Percentiles rank a stretch among this genome's conserved stretches.
These are phyloP conservation scores for Oligia latruncula DNA, from an alignment of 2,888 invertebrate species.

Conservation along the genomic window DNA sequence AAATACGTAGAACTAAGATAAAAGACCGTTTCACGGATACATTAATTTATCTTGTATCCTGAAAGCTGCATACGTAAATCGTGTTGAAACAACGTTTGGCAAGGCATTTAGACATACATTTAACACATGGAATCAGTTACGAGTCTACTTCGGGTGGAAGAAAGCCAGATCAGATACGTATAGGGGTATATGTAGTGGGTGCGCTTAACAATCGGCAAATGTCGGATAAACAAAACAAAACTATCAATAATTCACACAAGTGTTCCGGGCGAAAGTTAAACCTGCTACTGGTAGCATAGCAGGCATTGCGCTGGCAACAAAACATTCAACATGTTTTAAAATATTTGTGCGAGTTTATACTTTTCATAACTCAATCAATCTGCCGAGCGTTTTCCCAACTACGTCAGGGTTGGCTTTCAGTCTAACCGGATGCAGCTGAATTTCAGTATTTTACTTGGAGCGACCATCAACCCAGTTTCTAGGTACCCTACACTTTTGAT, in stretches of 20 bases:
- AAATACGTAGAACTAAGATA: not conserved
- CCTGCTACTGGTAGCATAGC: not conserved
- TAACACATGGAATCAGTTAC: not conserved
- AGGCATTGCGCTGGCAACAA: not conserved
- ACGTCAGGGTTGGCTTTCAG: not conserved
- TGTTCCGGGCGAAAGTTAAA: constrained; percentile 15
- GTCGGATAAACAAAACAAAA: not conserved
- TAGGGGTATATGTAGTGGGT: not conserved
- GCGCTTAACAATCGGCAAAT: constrained; percentile 2
- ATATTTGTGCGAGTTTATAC: not conserved
- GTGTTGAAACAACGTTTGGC: not conserved
- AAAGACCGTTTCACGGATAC: not conserved
- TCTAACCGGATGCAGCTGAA: not conserved
- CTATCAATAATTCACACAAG: not conserved
- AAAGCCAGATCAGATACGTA: constrained; percentile 2
- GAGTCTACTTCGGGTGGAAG: not conserved
- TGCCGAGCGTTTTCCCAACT: not conserved
- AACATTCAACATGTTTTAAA: not conserved
- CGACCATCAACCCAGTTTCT: not conserved
- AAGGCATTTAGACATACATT: not conserved
- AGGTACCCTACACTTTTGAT: not conserved
- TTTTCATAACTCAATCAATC: not conserved
- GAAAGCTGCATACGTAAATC: not conserved
- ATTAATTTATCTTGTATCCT: constrained; percentile 6
- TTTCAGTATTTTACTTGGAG: not conserved